Base-by-base conservation (phyloP, 2,888 invertebrate genomes). In the Linnaemya tessellans region DNA sequence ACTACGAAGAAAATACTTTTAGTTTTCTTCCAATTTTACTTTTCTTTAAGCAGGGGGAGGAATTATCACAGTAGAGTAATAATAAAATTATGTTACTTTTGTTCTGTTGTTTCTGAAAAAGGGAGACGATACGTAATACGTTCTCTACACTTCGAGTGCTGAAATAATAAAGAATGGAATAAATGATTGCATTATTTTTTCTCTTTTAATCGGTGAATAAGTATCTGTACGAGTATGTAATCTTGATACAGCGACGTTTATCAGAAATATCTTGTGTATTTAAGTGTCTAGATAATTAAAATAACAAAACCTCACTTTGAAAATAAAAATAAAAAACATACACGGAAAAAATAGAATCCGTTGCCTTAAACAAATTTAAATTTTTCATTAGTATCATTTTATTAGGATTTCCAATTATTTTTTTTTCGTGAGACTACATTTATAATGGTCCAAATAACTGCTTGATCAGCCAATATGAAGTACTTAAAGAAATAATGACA, bases 101-200 rank as follows among this genome's bases (percentile, higher is more conserved):
- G 5, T 41, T 41, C 1, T 38, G 20, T 46, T 46, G n/a, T 46
- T 67, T 38, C 7, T 22, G 2, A 18, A 25, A 67, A n/a, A 11
- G 67, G 46, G 56, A 46, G 58, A 49, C 49, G 35, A 38, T 18
- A 60, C 13, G 22, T 41, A 46, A 56, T 43, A 30, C 54, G 56
- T 80, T 79, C 64, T 18, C 41, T 49, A 68, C 79, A 85, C 85
- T 65, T 82, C 67, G 82, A 82, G 75, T 80, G 38, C 85, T 85
- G 75, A 79, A 85, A 85, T 74, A 38, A 71, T 38, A 81, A 65
- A 75, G 68, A 79, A 62, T 30, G 60, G 0, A 49, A 67, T 68
- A 60, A 67, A 60, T 64, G 4, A 46, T n/a, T 9, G 41, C 15
- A 71, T 71, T 65, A 82, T 41, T 67, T 65, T 46, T 71, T 58